Evolutionary conservation across 2,113 vertebrate species (phyloP), one percentile per base, ranked within the genome.

Genomic region (Sturnus vulgaris): DNA sequence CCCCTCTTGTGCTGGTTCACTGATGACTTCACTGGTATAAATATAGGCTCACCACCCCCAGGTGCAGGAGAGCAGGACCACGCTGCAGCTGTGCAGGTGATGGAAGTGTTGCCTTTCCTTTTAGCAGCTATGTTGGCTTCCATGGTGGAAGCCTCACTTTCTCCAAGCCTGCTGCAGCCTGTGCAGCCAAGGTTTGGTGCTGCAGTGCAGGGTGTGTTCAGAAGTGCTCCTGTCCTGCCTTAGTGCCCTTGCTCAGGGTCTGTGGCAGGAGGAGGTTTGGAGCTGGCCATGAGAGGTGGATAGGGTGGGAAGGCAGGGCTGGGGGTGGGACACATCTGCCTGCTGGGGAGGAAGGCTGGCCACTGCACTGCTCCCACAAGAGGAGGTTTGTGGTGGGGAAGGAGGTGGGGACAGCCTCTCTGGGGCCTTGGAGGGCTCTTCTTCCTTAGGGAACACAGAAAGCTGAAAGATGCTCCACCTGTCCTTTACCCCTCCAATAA

Each of bases 221-320:
- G 35, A 15, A 11, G 57, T 12, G 49, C 49, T 46, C n/a, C 52
- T 52, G 40, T 39, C 59, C 65, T 8, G 4, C 24, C 20, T 27
- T 6, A 1, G 2, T 17, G 53, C 40, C 57, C 44, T 60, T 1
- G 0, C 39, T 8, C 3, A 0, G 39, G 24, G 23, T 11, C 21
- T 24, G 44, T 7, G 14, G 61, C 31, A 53, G 39, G 49, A 2
- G 0, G 25, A 0, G 2, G 23, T 70, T 63, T 66, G 63, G 35
- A 65, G 37, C 37, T 71, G 70, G 30, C 35, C 1, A 0, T 8
- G 5, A 16, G 5, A 50, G 21, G 15, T 31, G 57, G 63, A 25
- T 9, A 7, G 53, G 18, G 3, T 15, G 59, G 40, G 33, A 64
- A 69, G 47, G 53, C 71, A 73, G 37, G 78, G 37, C 37, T 73